These are phyloP conservation scores for Pelodiscus sinensis DNA, from an alignment of 2,113 vertebrate genomes.

Conservation along the genomic window DNA sequence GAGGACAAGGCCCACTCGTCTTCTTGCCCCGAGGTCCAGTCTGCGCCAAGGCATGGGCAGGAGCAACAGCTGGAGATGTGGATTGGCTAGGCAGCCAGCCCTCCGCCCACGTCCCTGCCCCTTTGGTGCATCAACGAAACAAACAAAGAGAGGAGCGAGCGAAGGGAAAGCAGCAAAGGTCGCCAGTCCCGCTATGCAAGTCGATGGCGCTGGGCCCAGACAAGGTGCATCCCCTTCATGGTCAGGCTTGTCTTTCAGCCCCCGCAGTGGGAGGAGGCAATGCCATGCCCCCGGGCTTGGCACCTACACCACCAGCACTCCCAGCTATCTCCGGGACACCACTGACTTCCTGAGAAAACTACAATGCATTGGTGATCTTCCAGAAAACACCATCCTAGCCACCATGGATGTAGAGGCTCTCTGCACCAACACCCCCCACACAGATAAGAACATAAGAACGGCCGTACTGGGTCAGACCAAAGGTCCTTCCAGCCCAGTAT, in stretches of 20 bases:
- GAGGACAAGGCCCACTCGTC: neutral
- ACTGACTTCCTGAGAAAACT: too few species aligned
- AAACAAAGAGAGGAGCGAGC: neutral
- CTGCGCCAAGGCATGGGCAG: neutral
- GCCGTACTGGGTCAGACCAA: too few species aligned
- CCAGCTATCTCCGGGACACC: too few species aligned
- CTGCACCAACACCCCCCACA: too few species aligned
- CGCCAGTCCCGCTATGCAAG: neutral
- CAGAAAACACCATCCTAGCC: too few species aligned
- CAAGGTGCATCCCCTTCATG: neutral
- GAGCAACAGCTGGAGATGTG: neutral
- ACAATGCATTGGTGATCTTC: too few species aligned
- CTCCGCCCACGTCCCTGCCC: neutral
- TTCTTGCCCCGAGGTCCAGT: neutral
- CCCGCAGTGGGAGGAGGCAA: fast-evolving
- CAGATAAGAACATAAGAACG: too few species aligned
- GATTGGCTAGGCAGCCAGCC: neutral
- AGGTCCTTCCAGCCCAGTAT: too few species aligned
- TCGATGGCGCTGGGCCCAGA: neutral
- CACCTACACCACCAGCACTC: too few species aligned
- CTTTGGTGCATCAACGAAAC: neutral
- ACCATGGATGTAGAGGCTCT: too few species aligned
- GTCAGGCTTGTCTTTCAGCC: neutral
- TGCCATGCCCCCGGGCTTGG: too few species aligned
- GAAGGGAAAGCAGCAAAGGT: neutral